Percentiles rank a stretch among this genome's conserved stretches.
These are phyloP conservation scores for Neocloeon triangulifer DNA, from an alignment of 1,140 invertebrate species.

Conservation along the genomic window DNA sequence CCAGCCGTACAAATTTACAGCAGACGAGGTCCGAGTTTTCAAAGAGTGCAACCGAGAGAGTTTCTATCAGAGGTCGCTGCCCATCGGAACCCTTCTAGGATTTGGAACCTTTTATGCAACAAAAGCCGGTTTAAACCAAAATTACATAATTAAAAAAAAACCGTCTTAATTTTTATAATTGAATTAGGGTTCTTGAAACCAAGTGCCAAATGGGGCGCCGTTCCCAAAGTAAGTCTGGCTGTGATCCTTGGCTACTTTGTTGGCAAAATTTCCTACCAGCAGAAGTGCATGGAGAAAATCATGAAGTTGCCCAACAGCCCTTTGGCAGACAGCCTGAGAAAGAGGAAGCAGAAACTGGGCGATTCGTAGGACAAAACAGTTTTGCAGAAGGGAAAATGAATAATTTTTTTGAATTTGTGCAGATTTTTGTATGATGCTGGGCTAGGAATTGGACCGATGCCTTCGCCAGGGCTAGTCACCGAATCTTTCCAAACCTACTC, in stretches of 20 bases:
- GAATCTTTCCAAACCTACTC: constrained; percentile 12
- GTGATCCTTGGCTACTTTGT: constrained; percentile 45
- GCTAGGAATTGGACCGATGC: constrained; percentile 5
- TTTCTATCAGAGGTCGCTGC: constrained; percentile 41
- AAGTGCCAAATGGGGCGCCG: constrained; percentile 32
- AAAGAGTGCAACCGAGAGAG: constrained; percentile 46
- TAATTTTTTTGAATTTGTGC: background rate
- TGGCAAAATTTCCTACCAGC: constrained; percentile 52
- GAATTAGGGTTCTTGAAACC: constrained; percentile 23
- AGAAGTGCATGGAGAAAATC: constrained; percentile 44
- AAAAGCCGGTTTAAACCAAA: constrained; percentile 21
- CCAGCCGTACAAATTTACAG: constrained; percentile 28
- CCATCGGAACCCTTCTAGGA: constrained; percentile 31
- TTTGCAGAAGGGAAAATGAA: constrained; percentile 3
- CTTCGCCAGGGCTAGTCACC: constrained; percentile 3
- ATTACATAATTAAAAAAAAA: constrained; percentile 1
- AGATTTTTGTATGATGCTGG: constrained; percentile 1
- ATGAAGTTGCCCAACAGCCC: constrained; percentile 40
- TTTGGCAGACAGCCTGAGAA: constrained; percentile 30
- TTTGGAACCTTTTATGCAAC: constrained; percentile 32
- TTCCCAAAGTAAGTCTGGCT: constrained; percentile 36
- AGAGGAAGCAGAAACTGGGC: constrained; percentile 12
- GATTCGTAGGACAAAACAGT: constrained; percentile 2
- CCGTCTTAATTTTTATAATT: constrained; percentile 6
- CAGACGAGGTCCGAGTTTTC: constrained; percentile 37